These are phyloP conservation scores for Calameuta idolon DNA, from an alignment of 2,888 invertebrate species.

Conservation along the genomic window DNA sequence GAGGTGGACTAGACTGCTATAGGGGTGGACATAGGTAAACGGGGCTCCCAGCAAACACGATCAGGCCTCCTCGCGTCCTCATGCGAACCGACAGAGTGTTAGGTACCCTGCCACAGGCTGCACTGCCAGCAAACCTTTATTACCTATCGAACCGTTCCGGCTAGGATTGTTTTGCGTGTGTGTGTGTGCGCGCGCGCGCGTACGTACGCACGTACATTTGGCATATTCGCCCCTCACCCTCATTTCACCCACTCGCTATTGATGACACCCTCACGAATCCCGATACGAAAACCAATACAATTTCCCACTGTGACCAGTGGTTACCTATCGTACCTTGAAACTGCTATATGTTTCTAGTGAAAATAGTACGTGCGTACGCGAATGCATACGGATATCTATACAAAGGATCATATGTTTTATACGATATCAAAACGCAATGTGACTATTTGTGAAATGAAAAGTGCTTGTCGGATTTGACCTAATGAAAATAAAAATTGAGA, in stretches of 20 bases:
- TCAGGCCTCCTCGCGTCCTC: conserved; percentile 30
- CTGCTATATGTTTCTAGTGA: neutral
- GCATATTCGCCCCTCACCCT: neutral
- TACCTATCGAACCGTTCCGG: conserved; percentile 19
- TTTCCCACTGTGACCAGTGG: neutral
- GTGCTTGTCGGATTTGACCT: neutral
- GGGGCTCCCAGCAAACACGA: conserved; percentile 34
- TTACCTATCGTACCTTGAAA: neutral
- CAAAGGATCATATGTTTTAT: neutral
- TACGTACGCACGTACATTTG: neutral
- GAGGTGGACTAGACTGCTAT: conserved; percentile 22
- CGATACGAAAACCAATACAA: neutral
- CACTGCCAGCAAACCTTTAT: conserved; percentile 19
- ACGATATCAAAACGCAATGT: neutral
- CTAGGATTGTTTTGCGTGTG: neutral
- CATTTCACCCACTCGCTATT: conserved; percentile 3
- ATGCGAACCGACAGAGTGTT: conserved; percentile 31
- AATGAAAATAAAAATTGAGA: neutral
- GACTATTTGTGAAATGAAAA: neutral
- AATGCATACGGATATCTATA: neutral
- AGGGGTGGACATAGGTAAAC: conserved; percentile 35
- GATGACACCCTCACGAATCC: conserved; percentile 2
- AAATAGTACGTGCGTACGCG: neutral
- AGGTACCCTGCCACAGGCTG: conserved; percentile 12
- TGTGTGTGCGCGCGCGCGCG: too few relatives aligned